Base-by-base conservation (phyloP, 1,140 invertebrate species). In the Phthorimaea operculella region DNA sequence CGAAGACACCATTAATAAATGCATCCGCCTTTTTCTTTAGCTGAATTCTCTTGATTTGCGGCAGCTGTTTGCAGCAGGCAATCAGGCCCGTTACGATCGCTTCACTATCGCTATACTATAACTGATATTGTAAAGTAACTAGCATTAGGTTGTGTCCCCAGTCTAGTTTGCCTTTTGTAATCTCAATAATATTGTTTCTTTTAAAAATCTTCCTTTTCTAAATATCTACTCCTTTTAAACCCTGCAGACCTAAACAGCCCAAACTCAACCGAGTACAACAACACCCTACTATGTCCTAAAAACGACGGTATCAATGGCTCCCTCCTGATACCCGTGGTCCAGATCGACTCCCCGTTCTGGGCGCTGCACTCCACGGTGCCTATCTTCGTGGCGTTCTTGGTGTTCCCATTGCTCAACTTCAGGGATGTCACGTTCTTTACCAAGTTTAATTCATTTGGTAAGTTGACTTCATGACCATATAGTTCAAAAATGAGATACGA, bases 391-490 rank as follows among this genome's bases (percentile, higher is more conserved):
- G 88, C 91, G 4, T 12, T 94, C 4, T 72, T 96, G 14, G 85
- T 96, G 36, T 91, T 91, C 70, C 94, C 95, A 0, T 75, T 98
- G 15, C 81, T 96, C 6, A 96, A 93, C 79, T 93, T 97, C 66
- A 94, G 91, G 58, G 95, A 93, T 21, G 90, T 94, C 1, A 93
- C 93, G 1, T 96, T 98, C 77, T 98, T 98, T 80, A 96, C 94
- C 6, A 96, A 96, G 78, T 97, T 98, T 70, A 98, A 97, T 83
- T 94, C 95, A 59, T 86, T 97, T 36, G 96, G 95, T 92, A 85
- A 88, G 84, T 70, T 28, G 21, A 28, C 21, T 28, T 28, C 21
- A 2, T 28, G 21, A 28, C 21, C 21, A 4, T 4, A 28, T 4
- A 6, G 21, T 28, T 28, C 21, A 28, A 6, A 28, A 6, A 28